These are phyloP conservation scores for Malachius bipustulatus DNA, from an alignment of 2,888 invertebrate species.

Conservation along the genomic window DNA sequence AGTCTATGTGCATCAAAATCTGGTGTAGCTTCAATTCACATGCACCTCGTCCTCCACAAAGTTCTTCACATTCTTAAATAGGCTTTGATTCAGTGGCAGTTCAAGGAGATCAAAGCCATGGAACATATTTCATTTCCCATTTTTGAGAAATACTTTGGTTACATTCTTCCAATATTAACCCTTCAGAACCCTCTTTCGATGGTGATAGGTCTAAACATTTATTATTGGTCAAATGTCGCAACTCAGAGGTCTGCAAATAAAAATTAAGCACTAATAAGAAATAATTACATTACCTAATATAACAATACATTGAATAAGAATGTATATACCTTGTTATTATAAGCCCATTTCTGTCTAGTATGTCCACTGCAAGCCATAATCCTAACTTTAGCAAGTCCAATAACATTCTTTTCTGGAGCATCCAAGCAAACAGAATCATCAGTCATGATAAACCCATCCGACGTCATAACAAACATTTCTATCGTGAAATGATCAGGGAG, in stretches of 20 bases:
- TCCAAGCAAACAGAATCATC: constrained; percentile 83
- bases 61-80: no score
- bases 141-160: constrained; percentile 46
- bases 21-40: no score
- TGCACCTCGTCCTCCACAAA: no score
- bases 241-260: constrained; percentile 36
- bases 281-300: no score
- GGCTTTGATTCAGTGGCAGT: no score
- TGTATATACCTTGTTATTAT: constrained; percentile 40
- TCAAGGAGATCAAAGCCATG: no score
- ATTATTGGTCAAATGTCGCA: constrained; percentile 43
- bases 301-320: no score
- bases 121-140: constrained; percentile 55
- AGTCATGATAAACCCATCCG: constrained; percentile 64
- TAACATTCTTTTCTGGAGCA: constrained; percentile 42
- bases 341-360: constrained; percentile 59
- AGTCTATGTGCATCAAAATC: no score
- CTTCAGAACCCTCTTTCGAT: constrained; percentile 36
- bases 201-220: constrained; percentile 46
- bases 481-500: constrained; percentile 45
- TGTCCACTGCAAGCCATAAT: constrained; percentile 61
- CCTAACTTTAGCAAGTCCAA: constrained; percentile 43
- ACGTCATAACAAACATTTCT: constrained; percentile 61
- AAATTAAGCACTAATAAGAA: no score
- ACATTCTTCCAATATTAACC: constrained; percentile 49